These are phyloP conservation scores for Orchesella flavescens DNA, from an alignment of 2,888 invertebrate genomes.

Conservation along the genomic window DNA sequence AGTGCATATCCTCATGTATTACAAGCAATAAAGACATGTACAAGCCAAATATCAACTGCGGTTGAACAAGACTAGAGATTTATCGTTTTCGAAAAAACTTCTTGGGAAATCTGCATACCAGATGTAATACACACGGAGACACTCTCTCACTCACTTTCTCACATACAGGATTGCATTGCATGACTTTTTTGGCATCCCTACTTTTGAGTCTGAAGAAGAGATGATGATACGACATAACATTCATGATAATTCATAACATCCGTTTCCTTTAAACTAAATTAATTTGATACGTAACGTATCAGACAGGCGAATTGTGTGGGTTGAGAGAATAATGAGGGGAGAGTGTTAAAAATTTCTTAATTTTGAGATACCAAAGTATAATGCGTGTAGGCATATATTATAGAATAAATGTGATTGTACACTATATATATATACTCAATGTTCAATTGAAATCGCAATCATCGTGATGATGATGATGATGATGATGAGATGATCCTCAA, in stretches of 20 bases:
- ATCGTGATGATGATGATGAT: no score
- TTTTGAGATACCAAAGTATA: not conserved
- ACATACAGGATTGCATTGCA: no score
- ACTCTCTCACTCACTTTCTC: not conserved
- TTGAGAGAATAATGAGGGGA: conserved; percentile 2
- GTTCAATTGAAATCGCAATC: no score
- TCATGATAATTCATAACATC: conserved; percentile 9
- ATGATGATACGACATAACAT: not conserved
- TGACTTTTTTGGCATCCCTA: no score
- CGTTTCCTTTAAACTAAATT: not conserved
- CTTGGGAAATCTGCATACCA: conserved; percentile 48
- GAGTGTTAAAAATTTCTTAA: not conserved
- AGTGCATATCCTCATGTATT: no score
- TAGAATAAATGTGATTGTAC: no score
- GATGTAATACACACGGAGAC: conserved; percentile 33
- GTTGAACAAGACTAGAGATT: conserved; percentile 19
- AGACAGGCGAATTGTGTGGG: not conserved
- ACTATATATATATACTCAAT: no score
- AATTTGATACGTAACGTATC: conserved; percentile 1
- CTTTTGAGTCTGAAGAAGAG: no score
- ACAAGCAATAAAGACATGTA: no score
- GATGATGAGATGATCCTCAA: no score
- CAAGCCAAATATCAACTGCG: not conserved
- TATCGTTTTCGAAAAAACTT: conserved; percentile 27
- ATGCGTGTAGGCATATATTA: no score